Evolutionary conservation across 2,797 vertebrate species (phyloP).

Genomic region (Paedocypris micromegethes): DNA sequence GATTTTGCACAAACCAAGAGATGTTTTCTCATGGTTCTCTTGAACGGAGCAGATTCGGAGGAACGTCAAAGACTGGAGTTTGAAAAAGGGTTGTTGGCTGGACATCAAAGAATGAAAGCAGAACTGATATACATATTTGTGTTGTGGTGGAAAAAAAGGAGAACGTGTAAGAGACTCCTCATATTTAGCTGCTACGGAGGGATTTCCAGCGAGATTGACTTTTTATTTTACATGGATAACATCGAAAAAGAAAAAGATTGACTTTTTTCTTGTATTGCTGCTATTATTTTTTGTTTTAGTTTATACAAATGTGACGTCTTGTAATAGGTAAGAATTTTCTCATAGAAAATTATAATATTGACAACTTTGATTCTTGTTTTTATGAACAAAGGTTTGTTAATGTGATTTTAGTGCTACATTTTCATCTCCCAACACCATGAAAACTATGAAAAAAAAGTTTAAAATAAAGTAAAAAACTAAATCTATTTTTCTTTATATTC

Average conservation of each 20-base stretch:
- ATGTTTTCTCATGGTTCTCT: constrained; percentile 61
- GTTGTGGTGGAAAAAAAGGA: constrained; percentile 61
- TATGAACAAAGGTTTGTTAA: constrained; percentile 82
- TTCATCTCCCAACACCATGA: constrained; percentile 73
- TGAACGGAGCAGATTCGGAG: constrained; percentile 68
- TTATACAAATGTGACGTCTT: constrained; percentile 88
- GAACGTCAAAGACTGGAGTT: constrained; percentile 63
- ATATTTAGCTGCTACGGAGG: constrained; percentile 89
- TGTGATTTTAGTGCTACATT: constrained; percentile 87
- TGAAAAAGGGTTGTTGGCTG: constrained; percentile 71
- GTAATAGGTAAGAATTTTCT: constrained; percentile 89
- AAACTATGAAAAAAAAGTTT: constrained; percentile 57
- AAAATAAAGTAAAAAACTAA: constrained; percentile 63
- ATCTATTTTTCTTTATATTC: no score
- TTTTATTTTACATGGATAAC: constrained; percentile 46
- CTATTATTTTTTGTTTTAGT: constrained; percentile 81
- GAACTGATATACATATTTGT: constrained; percentile 73
- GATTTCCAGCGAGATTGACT: constrained; percentile 82
- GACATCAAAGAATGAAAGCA: constrained; percentile 73
- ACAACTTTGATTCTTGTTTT: constrained; percentile 79
- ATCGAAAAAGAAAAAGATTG: constrained; percentile 62
- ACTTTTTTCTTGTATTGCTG: constrained; percentile 95
- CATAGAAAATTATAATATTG: constrained; percentile 89
- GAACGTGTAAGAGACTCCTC: constrained; percentile 72
- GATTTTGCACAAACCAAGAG: constrained; percentile 88